These are phyloP conservation scores for Chrysemys picta DNA, from an alignment of 2,113 vertebrate genomes.

Conservation along the genomic window DNA sequence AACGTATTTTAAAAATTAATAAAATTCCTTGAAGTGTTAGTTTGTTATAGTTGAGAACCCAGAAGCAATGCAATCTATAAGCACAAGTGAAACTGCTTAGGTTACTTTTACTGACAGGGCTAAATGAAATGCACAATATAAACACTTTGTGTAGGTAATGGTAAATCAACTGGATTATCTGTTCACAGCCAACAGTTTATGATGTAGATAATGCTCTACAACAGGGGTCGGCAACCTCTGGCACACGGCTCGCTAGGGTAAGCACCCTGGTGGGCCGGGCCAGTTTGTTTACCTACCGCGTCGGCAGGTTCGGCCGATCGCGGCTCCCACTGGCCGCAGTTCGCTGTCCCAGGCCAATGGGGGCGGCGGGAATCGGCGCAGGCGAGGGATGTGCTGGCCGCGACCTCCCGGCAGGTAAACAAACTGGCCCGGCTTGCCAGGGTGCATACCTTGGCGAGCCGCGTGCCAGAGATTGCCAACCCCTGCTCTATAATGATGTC, in stretches of 20 bases:
- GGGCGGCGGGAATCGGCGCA: too few relatives aligned
- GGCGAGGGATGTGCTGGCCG: too few relatives aligned
- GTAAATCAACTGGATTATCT: background rate
- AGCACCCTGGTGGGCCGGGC: too few relatives aligned
- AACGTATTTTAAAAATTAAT: background rate
- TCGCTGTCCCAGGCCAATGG: too few relatives aligned
- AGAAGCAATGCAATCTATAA: background rate
- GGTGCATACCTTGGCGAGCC: too few relatives aligned
- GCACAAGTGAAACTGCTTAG: background rate
- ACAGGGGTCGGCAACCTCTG: background rate
- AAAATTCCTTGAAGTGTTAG: background rate
- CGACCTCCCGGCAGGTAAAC: too few relatives aligned
- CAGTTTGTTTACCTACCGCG: too few relatives aligned
- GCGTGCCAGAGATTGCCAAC: too few relatives aligned
- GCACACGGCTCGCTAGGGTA: too few relatives aligned
- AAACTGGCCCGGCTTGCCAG: too few relatives aligned
- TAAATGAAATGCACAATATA: background rate
- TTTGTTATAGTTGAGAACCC: background rate
- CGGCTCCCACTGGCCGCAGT: too few relatives aligned
- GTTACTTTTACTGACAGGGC: fast-evolving
- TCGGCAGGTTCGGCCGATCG: too few relatives aligned
- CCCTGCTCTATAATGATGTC: background rate
- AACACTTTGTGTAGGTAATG: background rate
- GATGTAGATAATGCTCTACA: background rate
- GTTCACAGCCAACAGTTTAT: background rate